phyloP scores from a whole-genome alignment of 2,888 invertebrate species.

The Rugalucina vietnamica region DNA sequence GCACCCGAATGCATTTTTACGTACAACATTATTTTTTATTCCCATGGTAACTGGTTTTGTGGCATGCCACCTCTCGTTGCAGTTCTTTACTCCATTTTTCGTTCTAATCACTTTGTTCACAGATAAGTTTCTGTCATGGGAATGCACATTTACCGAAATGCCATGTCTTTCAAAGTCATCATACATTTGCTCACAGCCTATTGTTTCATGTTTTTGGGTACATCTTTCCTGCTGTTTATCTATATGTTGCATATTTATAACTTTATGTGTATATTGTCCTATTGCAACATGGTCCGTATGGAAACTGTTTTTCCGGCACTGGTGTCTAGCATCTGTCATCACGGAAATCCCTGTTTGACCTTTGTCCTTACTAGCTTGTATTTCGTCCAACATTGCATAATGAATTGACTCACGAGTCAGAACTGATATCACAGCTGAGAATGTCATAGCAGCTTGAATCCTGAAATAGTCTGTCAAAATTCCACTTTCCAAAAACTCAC shows the following conservation, averaged over 20 bases:
- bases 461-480: background rate
- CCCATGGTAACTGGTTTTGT: slow-evolving; percentile 25
- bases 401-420: background rate
- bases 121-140: slow-evolving; percentile 36
- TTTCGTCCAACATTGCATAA: background rate
- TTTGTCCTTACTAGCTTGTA: background rate
- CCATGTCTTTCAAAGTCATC: slow-evolving; percentile 20
- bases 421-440: background rate
- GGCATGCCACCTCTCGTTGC: slow-evolving; percentile 40
- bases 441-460: slow-evolving; percentile 2
- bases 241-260: slow-evolving; percentile 20
- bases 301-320: slow-evolving; percentile 5
- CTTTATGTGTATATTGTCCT: slow-evolving; percentile 30
- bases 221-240: slow-evolving; percentile 19
- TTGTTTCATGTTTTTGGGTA: slow-evolving; percentile 35
- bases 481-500: background rate
- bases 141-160: slow-evolving; percentile 25
- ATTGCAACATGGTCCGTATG: slow-evolving; percentile 25
- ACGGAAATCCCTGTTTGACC: background rate
- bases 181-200: slow-evolving; percentile 28
- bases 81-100: slow-evolving; percentile 24
- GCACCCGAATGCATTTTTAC: no score
- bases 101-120: slow-evolving; percentile 29
- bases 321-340: slow-evolving; percentile 12
- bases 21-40: no score